phyloP scores from a whole-genome alignment of 1,140 invertebrate genomes.

The Conus ventricosus region DNA sequence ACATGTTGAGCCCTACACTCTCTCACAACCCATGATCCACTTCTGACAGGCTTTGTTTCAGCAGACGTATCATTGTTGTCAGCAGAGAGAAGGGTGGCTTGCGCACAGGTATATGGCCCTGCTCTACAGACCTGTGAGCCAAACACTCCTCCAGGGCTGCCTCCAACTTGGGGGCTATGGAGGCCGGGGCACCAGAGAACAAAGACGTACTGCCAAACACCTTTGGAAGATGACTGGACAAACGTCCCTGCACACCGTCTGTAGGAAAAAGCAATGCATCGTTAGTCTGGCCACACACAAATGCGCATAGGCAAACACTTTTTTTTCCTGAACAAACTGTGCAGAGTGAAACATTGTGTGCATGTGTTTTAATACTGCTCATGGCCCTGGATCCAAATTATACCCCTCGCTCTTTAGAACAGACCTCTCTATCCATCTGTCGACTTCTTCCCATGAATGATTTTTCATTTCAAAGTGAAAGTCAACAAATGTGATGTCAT shows the following conservation, averaged over 20 bases:
- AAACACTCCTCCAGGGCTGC: constrained; percentile 2
- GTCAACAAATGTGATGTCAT: no score
- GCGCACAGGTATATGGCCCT: not conserved
- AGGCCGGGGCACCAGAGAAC: constrained; percentile 3
- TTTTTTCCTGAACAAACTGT: no score
- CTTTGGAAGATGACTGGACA: not conserved
- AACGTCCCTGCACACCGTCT: constrained; percentile 11
- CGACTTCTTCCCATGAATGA: no score
- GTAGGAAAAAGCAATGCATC: not conserved
- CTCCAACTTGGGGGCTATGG: not conserved
- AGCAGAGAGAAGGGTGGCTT: not conserved
- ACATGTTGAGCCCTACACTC: no score
- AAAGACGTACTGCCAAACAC: not conserved
- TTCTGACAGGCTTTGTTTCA: not conserved
- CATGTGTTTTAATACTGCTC: no score
- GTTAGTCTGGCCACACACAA: no score
- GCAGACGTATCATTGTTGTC: not conserved
- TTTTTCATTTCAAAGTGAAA: no score
- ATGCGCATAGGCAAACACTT: no score
- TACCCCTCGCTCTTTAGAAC: no score
- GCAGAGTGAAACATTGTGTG: no score
- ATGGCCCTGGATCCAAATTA: no score
- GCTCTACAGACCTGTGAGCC: not conserved
- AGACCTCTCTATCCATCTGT: no score
- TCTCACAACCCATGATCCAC: not conserved